Evolutionary conservation across 2,797 vertebrate species (phyloP), one percentile per base, ranked within the genome.

Genomic region (Alca torda): DNA sequence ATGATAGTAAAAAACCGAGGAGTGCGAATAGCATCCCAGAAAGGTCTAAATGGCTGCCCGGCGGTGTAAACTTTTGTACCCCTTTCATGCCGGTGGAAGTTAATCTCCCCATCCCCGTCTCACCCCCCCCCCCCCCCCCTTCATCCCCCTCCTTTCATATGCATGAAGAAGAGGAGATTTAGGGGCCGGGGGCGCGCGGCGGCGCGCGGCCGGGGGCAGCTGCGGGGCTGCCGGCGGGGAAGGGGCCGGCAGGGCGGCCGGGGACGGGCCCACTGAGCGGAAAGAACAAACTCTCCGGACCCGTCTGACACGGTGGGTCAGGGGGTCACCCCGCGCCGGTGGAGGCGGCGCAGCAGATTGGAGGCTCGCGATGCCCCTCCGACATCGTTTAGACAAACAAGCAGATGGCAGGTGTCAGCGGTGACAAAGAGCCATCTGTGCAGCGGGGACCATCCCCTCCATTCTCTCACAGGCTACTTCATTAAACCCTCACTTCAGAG

Each of bases 341-440:
- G 97, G 98, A 98, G 98, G 97, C 97, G 92, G 97, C 97, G 98
- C 97, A 97, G 98, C 98, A 98, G 98, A 98, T 98, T 98, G 98
- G 98, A 98, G 98, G 98, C 98, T 98, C 95, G 96, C 95, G 97
- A 95, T 97, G 96, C 97, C 98, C 98, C 98, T 97, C 97, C 97
- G 96, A 98, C 98, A 93, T 97, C 98, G 93, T 98, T 98, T 97
- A 98, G 99, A 99, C 98, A 98, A 98, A 98, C 98, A 98, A 99
- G 99, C 99, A 99, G 99, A 99, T 99, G 99, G 99, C 99, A 99
- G 99, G 99, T 99, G 99, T 99, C 99, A 99, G 98, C 97, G 96
- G 98, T 99, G 98, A 99, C 99, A 99, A 99, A 99, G 98, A 98
- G 98, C 99, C 99, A 99, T 99, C 99, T 99, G 99, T 99, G 98